phyloP scores from a whole-genome alignment of 2,797 vertebrate species.

The Paguma larvata region DNA sequence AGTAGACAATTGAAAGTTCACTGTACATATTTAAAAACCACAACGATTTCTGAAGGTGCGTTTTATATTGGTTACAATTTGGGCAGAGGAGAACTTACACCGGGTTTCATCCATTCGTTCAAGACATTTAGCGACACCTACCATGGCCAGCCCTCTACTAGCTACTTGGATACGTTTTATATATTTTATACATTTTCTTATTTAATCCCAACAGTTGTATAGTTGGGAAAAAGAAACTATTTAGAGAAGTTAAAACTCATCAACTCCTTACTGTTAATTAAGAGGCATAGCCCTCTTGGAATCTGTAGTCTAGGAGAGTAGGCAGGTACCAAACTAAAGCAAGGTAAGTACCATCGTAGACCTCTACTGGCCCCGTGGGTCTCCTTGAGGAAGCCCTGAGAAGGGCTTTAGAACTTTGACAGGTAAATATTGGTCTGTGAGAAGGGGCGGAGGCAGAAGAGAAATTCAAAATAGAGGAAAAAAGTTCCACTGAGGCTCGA shows the following conservation, averaged over 20 bases:
- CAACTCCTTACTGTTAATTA: neutral
- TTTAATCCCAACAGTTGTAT: neutral
- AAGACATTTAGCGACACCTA: neutral
- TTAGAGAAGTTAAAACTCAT: neutral
- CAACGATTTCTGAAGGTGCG: neutral
- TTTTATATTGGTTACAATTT: slow-evolving; percentile 19
- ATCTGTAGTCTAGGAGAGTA: neutral
- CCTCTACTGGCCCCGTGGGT: neutral
- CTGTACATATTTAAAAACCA: neutral
- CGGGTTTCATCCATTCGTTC: neutral
- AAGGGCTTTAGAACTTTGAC: neutral
- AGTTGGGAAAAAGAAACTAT: neutral
- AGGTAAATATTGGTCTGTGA: neutral
- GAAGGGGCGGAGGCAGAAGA: neutral
- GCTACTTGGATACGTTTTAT: neutral
- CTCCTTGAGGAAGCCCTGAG: neutral
- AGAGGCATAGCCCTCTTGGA: neutral
- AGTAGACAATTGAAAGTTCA: neutral
- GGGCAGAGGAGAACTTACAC: neutral
- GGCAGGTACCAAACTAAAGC: neutral
- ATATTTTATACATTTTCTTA: neutral
- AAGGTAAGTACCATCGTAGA: neutral
- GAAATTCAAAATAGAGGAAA: neutral
- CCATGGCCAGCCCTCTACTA: neutral
- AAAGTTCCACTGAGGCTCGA: neutral